Base-by-base conservation (phyloP, 2,888 invertebrate genomes). In the Mesodorylaimus sp. region DNA sequence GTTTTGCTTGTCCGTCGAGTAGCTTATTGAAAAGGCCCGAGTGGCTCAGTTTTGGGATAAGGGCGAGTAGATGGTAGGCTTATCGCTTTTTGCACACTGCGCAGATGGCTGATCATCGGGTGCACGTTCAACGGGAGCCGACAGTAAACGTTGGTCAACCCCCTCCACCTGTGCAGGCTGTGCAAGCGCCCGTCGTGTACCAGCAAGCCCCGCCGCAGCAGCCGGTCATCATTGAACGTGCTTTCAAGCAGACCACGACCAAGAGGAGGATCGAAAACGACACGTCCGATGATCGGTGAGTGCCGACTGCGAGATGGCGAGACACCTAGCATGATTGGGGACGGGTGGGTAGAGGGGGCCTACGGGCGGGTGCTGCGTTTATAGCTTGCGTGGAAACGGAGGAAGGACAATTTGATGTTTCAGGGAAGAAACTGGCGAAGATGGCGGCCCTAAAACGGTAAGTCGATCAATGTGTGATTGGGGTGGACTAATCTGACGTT, bases 181-280 rank as follows among this genome's bases (percentile, higher is more conserved):
- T 10, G 16, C 32, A 7, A 16, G n/a, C n/a, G 52, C 47, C 21
- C 3, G 19, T 46, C 10, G 38, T 46, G 19, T 36, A 41, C 10
- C 39, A 25, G 43, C 46, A 39, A 27, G 50, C 26, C 36, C 53
- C 46, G 44, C 61, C 62, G 24, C 59, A 57, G 53, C 63, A 61
- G 54, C 66, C 64, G 41, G 59, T 64, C 21, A 64, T 64, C 47
- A 62, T 63, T 48, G 64, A 64, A 53, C 63, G 63, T 48, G 64
- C 65, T 26, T 64, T 64, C 59, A 63, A 65, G 48, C 64, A 64
- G 54, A 65, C 62, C 26, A 64, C 64, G 21, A 64, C 64, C 5
- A 65, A 63, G 50, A 53, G 65, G 45, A 50, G 61, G 29, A 55
- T 64, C 16, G 64, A 64, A 50, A 59, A 60, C 39, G 50, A 52